Base-by-base conservation (phyloP, 2,113 vertebrate genomes). In the Onychostoma macrolepis region DNA sequence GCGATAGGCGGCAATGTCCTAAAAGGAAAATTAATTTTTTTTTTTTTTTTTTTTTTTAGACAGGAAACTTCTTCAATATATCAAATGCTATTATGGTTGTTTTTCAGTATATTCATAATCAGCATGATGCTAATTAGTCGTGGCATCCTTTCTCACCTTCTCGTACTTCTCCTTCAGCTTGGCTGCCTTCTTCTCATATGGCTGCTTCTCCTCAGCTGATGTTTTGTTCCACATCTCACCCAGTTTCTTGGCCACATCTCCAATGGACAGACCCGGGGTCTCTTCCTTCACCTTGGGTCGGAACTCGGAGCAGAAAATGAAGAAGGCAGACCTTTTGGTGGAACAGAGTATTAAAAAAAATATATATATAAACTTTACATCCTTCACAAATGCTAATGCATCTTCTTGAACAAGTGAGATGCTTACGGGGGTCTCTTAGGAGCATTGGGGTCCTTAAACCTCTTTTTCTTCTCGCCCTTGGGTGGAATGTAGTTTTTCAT, bases 101-200 rank as follows among this genome's bases (percentile, higher is more conserved):
- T 50, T 50, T 50, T 50, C 48, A 5, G 48, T 50, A 50, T 1
- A 5, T 50, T 50, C 48, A 17, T 15, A 5, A 50, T 6, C 48
- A 17, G 48, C 15, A 50, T 50, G 6, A 36, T 26, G 13, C 33
- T 65, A 6, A 26, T 15, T 19, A 30, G n/a, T 17, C 9, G 4
- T 33, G 38, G 69, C 8, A 45, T 38, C 13, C 11, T 24, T 36
- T 58, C 71, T 75, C 94, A 99, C 98, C 98, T 98, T 99, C 94
- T 99, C 96, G 0, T 99, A 99, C 83, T 99, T 99, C 91, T 99
- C 98, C 96, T 99, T 99, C 96, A 99, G 98, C 80, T 99, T 99
- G n/a, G 96, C 95, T 7, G 98, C 98, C 93, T 99, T 99, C 91
- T 98, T 99, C 84, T 99, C 98, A 0, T 96, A 99, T 78, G 98